Conservation (phyloP, 1,140 invertebrate species). For the Drosophila insularis region DNA sequence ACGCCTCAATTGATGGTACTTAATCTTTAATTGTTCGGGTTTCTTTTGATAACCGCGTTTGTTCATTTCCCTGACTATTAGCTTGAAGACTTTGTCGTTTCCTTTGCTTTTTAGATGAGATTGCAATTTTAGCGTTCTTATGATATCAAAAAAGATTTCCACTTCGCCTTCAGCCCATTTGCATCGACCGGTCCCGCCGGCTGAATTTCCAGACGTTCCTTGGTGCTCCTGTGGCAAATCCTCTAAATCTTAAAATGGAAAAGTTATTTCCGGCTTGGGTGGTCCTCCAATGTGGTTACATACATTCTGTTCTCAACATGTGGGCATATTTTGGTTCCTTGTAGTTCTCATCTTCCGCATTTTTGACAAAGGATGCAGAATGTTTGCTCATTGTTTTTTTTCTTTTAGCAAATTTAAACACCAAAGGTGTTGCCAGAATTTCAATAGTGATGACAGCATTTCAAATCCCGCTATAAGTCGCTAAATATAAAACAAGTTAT, state of each 20-base stretch:
- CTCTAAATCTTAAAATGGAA: not conserved
- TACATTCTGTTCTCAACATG: constrained; percentile 32
- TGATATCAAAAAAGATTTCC: constrained; percentile 37
- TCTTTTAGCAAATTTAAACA: not conserved
- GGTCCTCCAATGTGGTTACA: not conserved
- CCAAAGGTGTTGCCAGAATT: not conserved
- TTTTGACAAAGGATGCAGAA: not conserved
- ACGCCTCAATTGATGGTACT: constrained; percentile 42
- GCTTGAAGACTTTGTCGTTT: constrained; percentile 55
- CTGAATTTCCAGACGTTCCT: not conserved
- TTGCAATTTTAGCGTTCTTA: constrained; percentile 42
- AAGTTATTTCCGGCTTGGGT: not conserved
- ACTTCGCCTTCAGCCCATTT: constrained; percentile 49
- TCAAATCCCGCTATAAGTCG: no score
- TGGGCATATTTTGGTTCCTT: constrained; percentile 52
- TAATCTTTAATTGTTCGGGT: constrained; percentile 47
- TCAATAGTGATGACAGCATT: not conserved
- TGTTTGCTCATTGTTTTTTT: constrained; percentile 13
- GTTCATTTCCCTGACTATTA: constrained; percentile 47
- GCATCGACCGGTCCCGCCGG: constrained; percentile 15
- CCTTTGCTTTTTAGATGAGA: constrained; percentile 22
- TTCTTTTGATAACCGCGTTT: constrained; percentile 29
- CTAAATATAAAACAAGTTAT: not conserved
- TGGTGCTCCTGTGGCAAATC: constrained; percentile 8
- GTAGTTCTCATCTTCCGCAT: constrained; percentile 19